Evolutionary conservation across 2,797 vertebrate genomes (phyloP).

Genomic region (Chloroceryle amazona): DNA sequence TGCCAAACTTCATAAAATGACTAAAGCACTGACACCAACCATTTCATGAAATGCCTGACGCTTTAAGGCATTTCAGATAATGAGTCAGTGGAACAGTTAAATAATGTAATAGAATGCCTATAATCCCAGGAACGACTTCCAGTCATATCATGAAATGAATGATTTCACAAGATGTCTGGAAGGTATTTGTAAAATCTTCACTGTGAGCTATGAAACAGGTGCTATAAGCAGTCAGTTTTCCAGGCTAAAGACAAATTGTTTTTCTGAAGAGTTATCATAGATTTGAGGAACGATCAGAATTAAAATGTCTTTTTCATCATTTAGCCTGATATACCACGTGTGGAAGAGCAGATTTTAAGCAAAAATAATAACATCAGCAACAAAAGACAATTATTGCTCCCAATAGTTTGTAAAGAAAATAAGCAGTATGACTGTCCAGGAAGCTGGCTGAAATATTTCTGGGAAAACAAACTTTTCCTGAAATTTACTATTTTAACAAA

Average conservation of each 20-base stretch:
- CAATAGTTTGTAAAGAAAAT: neutral
- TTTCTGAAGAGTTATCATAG: neutral
- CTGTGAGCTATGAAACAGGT: constrained; percentile 37
- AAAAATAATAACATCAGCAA: neutral
- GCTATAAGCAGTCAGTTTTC: constrained; percentile 28
- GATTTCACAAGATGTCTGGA: constrained; percentile 28
- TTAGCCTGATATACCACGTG: neutral
- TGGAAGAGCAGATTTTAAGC: neutral
- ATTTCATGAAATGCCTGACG: constrained; percentile 26
- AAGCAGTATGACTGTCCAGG: neutral
- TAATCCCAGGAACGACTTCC: constrained; percentile 38
- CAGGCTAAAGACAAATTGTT: constrained; percentile 7
- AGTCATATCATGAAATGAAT: constrained; percentile 39
- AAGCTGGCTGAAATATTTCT: neutral
- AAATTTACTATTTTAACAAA: neutral
- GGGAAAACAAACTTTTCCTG: neutral
- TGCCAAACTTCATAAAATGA: neutral
- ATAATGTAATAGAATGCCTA: constrained; percentile 26
- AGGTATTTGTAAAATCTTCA: constrained; percentile 53
- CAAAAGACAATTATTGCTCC: neutral
- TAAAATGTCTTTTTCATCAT: neutral
- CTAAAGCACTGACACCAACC: constrained; percentile 10
- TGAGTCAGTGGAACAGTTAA: constrained; percentile 20
- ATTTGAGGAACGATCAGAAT: neutral
- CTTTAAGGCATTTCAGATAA: constrained; percentile 16